Base-by-base conservation (phyloP, 92 coral and sea anemone genomes). In the Ricordea florida region DNA sequence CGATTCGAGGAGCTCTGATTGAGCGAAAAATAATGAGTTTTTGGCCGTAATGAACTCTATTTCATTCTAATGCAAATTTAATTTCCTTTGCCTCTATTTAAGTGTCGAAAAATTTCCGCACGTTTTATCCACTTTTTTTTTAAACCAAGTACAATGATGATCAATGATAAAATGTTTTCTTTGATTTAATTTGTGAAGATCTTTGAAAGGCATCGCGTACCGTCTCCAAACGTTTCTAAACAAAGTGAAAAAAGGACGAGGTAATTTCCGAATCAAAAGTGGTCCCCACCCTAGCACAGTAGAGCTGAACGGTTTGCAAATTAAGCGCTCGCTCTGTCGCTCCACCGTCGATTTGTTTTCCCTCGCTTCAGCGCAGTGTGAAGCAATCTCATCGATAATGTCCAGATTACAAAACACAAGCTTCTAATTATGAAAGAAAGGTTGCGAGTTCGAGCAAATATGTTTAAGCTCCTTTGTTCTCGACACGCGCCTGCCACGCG, bases 401-500 rank as follows among this genome's bases (percentile, higher is more conserved):
- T 58, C 79, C 65, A 78, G 97, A 68, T 55, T 88, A 87, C n/a
- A n/a, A 83, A 75, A 75, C 86, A 80, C 65, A 87, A 62, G 66
- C 65, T 65, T 74, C 84, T 78, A 84, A 91, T 91, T 88, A 91
- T 78, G 64, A 88, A 88, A 88, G 90, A 91, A 84, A 74, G 85
- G 85, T 74, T 77, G 59, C 81, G 85, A 58, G 64, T 69, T 69
- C 81, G 76, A 68, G 86, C 82, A 81, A 84, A 91, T 80, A 83
- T 79, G 83, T 79, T 87, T 83, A 87, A 81, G 71, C 79, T 69
- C 90, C 80, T 76, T 91, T 91, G 97, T 91, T 84, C 14, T 14
- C 34, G 93, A 67, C 97, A 91, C 97, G 97, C 92, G 97, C 74
- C 90, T 10, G 78, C 35, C 92, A 87, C 92, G 92, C 92, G 92